A percentile compares a stretch with the other conserved stretches of the same genome.
Conservation (phyloP, 2,797 vertebrate genomes). For the Phataginus tricuspis region DNA sequence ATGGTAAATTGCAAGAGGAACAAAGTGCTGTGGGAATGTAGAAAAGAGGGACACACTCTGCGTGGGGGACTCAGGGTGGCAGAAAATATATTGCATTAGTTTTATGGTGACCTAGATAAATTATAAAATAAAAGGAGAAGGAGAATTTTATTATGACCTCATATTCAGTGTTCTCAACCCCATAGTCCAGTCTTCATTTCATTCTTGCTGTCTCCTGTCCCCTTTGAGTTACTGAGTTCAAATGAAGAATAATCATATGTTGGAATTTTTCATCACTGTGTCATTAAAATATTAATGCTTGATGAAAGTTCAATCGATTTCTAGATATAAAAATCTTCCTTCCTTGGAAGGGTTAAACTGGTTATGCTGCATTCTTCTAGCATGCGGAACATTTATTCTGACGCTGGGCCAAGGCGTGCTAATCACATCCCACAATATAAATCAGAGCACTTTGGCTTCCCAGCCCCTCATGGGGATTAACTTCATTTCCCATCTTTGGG, state of each 20-base stretch:
- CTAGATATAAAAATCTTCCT: neutral
- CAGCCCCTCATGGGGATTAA: neutral
- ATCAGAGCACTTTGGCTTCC: neutral
- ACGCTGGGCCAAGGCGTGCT: neutral
- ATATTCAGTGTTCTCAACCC: neutral
- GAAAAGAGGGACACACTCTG: neutral
- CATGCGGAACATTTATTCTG: neutral
- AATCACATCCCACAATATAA: neutral
- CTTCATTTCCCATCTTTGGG: neutral
- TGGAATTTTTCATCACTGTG: neutral
- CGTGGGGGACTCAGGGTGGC: neutral
- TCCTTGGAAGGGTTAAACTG: neutral
- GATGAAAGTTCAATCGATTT: neutral
- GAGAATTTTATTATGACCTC: neutral
- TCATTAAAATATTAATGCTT: neutral
- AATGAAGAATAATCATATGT: neutral
- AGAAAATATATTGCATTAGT: neutral
- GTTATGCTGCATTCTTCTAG: neutral
- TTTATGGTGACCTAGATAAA: slow-evolving; percentile 45
- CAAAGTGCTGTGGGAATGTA: neutral
- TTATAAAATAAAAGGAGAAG: slow-evolving; percentile 26
- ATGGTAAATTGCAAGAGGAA: neutral
- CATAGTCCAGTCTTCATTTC: neutral
- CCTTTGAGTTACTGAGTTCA: slow-evolving; percentile 31
- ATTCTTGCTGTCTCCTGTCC: neutral